phyloP scores from a whole-genome alignment of 1,140 invertebrate species.

The Drosophila littoralis region DNA sequence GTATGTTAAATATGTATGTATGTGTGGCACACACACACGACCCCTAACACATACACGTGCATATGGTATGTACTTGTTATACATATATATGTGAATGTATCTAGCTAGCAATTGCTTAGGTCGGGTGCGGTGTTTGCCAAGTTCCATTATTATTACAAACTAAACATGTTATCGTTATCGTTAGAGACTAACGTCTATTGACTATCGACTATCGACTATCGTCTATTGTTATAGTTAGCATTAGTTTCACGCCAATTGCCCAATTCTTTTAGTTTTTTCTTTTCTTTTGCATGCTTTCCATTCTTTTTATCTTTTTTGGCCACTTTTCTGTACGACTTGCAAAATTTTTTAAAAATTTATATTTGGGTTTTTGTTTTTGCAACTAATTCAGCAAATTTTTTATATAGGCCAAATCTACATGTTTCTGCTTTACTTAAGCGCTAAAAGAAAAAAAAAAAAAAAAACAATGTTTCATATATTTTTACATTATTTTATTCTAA shows the following conservation, averaged over 20 bases:
- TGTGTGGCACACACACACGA: slow-evolving; percentile 40
- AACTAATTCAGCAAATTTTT: slow-evolving; percentile 81
- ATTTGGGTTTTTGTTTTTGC: slow-evolving; percentile 48
- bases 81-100: slow-evolving; percentile 49
- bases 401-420: slow-evolving; percentile 47
- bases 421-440: slow-evolving; percentile 22
- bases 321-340: slow-evolving; percentile 40
- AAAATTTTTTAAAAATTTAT: slow-evolving; percentile 58
- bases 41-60: slow-evolving; percentile 9
- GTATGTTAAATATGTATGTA: slow-evolving; percentile 12
- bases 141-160: slow-evolving; percentile 42
- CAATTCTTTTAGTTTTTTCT: not conserved
- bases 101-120: slow-evolving; percentile 54
- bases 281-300: slow-evolving; percentile 13
- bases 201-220: slow-evolving; percentile 2
- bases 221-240: slow-evolving; percentile 9
- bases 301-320: slow-evolving; percentile 38
- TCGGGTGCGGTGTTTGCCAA: slow-evolving; percentile 56
- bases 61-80: slow-evolving; percentile 25
- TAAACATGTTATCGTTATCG: slow-evolving; percentile 23
- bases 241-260: slow-evolving; percentile 24
- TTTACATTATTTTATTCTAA: slow-evolving; percentile 28
- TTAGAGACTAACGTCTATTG: slow-evolving; percentile 12
- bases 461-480: slow-evolving; percentile 19
- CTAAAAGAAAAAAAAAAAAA: slow-evolving; percentile 34